phyloP scores from a whole-genome alignment of 2,888 invertebrate genomes.

The Carpatolechia fugitivella region DNA sequence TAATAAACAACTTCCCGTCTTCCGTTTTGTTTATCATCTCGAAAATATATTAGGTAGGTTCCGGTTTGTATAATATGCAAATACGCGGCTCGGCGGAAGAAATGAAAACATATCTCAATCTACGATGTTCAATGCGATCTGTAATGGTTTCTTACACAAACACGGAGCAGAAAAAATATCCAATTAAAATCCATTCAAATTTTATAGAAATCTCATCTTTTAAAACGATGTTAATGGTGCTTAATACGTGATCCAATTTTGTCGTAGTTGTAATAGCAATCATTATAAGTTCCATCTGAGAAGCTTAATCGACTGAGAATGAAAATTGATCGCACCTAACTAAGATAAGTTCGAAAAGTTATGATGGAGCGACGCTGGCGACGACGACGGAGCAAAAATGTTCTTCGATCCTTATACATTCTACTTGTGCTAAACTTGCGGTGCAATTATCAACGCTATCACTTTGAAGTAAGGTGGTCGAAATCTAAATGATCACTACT shows the following conservation, averaged over 20 bases:
- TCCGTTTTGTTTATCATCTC: slow-evolving; percentile 63
- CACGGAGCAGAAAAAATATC: background rate
- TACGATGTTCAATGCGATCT: slow-evolving; percentile 36
- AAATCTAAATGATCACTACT: background rate
- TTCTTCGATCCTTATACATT: slow-evolving; percentile 29
- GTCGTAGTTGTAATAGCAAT: slow-evolving; percentile 7
- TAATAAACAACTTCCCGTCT: slow-evolving; percentile 48
- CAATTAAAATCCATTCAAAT: background rate
- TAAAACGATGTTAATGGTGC: slow-evolving; percentile 1
- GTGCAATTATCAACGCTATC: no score
- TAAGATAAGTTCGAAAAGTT: slow-evolving; percentile 74
- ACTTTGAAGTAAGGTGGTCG: no score
- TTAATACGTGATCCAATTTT: slow-evolving; percentile 10
- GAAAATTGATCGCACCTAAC: slow-evolving; percentile 75
- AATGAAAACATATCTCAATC: slow-evolving; percentile 52
- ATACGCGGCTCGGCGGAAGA: slow-evolving; percentile 51
- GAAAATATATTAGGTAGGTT: slow-evolving; percentile 59
- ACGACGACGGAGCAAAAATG: slow-evolving; percentile 52
- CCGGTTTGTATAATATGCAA: slow-evolving; percentile 60
- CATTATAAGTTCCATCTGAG: slow-evolving; percentile 16
- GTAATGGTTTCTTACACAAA: background rate
- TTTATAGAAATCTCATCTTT: background rate
- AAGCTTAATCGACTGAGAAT: slow-evolving; percentile 62
- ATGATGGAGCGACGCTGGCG: slow-evolving; percentile 55
- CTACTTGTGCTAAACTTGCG: no score